Conservation (phyloP, 2,797 vertebrate genomes). For the Sebastes taczanowskii region DNA sequence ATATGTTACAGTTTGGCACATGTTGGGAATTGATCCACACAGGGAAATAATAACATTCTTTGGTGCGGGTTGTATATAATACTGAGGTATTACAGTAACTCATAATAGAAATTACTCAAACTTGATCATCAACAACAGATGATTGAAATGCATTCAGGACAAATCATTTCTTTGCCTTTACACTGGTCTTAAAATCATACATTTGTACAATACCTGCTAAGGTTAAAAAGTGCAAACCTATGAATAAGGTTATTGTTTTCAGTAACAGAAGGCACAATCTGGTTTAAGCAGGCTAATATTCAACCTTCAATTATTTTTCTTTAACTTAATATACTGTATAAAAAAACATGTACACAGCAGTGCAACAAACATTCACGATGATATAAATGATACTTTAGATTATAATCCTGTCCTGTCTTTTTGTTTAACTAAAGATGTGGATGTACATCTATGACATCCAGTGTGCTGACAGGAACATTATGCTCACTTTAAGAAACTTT, state of each 20-base stretch:
- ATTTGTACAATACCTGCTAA: constrained; percentile 3
- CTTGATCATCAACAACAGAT: not conserved
- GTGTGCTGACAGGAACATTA: not conserved
- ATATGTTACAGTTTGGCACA: constrained; percentile 35
- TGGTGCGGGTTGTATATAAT: constrained; percentile 40
- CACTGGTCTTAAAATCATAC: constrained; percentile 1
- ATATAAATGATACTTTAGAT: not conserved
- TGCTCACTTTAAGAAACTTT: constrained; percentile 1
- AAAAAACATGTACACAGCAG: not conserved
- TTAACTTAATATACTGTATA: not conserved
- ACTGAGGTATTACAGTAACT: constrained; percentile 54
- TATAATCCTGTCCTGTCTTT: not conserved
- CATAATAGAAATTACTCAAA: not conserved
- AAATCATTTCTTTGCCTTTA: constrained; percentile 3
- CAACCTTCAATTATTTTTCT: not conserved
- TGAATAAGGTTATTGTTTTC: not conserved
- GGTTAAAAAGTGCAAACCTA: constrained; percentile 38
- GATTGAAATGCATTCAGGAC: constrained; percentile 20
- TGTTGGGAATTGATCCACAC: constrained; percentile 6
- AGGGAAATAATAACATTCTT: constrained; percentile 42
- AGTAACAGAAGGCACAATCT: constrained; percentile 45
- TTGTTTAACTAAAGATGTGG: not conserved
- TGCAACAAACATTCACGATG: constrained; percentile 18
- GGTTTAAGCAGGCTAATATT: not conserved
- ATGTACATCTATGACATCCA: not conserved